These are phyloP conservation scores for Hedya salicella DNA, from an alignment of 2,888 invertebrate genomes.

Conservation along the genomic window DNA sequence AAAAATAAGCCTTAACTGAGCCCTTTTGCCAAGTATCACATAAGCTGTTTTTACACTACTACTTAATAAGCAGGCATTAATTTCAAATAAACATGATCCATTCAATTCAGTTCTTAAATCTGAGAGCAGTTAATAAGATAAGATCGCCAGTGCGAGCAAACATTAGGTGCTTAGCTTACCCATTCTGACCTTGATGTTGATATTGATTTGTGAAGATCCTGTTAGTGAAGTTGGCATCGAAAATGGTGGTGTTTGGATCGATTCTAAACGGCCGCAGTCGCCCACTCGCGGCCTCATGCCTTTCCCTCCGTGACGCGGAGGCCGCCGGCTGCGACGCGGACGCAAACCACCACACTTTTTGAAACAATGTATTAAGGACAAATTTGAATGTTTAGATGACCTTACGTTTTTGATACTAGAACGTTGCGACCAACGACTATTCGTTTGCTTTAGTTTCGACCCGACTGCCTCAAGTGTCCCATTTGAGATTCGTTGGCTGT, in stretches of 20 bases:
- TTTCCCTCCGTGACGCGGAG: conserved; percentile 56
- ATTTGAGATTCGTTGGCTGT: too few relatives aligned
- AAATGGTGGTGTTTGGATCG: conserved; percentile 53
- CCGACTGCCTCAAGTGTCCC: neutral
- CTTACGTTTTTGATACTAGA: conserved; percentile 20
- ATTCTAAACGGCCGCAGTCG: conserved; percentile 50
- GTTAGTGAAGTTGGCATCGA: conserved; percentile 45
- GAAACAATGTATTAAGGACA: conserved; percentile 42
- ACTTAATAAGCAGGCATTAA: neutral
- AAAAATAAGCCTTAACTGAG: neutral
- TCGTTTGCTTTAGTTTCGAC: conserved; percentile 5
- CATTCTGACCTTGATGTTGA: conserved; percentile 27
- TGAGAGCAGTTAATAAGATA: conserved; percentile 15
- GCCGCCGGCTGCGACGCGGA: conserved; percentile 26
- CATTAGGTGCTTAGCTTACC: conserved; percentile 7
- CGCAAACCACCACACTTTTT: conserved; percentile 40
- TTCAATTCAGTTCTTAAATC: too few relatives aligned
- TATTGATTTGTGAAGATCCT: conserved; percentile 38
- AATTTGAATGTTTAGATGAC: conserved; percentile 33
- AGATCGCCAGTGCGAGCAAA: conserved; percentile 3
- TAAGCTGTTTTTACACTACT: too few relatives aligned
- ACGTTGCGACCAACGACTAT: conserved; percentile 1
- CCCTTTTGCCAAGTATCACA: neutral
- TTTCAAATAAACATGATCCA: too few relatives aligned
- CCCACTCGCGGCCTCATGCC: conserved; percentile 60